Evolutionary conservation across 2,113 vertebrate genomes (phyloP), one percentile per base, ranked within the genome.

Genomic region (Dicentrarchus labrax): DNA sequence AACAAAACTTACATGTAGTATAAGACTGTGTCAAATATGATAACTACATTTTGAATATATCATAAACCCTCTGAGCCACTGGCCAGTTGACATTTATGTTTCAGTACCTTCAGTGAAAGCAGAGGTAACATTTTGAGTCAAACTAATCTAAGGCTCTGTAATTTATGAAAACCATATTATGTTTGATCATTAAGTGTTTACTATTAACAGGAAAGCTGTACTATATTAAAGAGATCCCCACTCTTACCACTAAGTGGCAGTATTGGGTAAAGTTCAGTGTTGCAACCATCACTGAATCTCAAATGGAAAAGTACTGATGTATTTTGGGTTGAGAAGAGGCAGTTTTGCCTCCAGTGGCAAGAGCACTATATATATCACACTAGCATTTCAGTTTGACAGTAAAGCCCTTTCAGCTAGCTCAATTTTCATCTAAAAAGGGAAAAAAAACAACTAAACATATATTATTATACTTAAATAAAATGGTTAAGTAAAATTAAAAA

Each of bases 171-270:
- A 21, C 3, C 47, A 41, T 10, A 62, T 62, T 50, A 51, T 16
- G 48, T 61, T 13, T 69, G 2, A 45, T 47, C 22, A n/a, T 1
- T 0, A 21, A 2, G 39, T 6, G n/a, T 64, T 39, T 36, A 30
- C 43, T 24, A 24, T 2, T 13, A 3, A n/a, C 4, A 60, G 9
- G 4, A 13, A 11, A 30, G 30, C 30, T 30, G 30, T 30, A 30
- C 30, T 30, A 30, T 30, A 30, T 30, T 54, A 76, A 51, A 1
- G n/a, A 45, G 4, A 19, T 10, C 30, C 22, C 41, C 13, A 10
- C 43, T 11, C 7, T 47, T 21, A 43, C 69, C 83, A 85, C 84
- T 13, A 2, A 41, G 71, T 30, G 77, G 43, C 80, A 79, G 80
- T 59, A 65, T 50, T 78, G 53, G 8, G n/a, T 22, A 48, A 50